phyloP scores from a whole-genome alignment of 2,888 invertebrate species.

The Folsomia manolachei region DNA sequence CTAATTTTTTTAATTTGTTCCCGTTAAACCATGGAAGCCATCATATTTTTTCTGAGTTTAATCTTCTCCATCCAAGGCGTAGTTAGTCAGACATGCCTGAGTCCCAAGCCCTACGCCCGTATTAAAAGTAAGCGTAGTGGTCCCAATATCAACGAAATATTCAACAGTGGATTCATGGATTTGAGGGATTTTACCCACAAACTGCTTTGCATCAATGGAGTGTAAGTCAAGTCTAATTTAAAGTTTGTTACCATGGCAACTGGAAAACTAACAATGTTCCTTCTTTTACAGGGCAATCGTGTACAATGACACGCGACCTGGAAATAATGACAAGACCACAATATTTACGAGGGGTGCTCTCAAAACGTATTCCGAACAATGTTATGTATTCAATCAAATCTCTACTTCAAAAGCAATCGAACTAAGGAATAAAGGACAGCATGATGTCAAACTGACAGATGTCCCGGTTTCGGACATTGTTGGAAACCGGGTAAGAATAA shows the following conservation, averaged over 20 bases:
- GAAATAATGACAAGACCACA: neutral
- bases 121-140: no score
- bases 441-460: neutral
- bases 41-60: no score
- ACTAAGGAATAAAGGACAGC: neutral
- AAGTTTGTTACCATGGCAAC: neutral
- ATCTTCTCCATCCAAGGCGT: no score
- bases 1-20: no score
- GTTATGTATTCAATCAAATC: neutral
- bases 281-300: neutral
- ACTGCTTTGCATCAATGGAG: constrained; percentile 21
- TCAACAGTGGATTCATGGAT: constrained; percentile 21
- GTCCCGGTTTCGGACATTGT: neutral
- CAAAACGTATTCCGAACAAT: neutral
- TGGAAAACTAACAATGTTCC: neutral
- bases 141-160: no score
- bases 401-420: constrained; percentile 1
- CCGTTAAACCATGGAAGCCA: no score
- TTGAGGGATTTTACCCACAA: constrained; percentile 4
- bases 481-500: neutral
- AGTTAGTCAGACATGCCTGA: no score
- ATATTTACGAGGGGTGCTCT: neutral
- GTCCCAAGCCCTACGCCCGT: no score
- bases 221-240: constrained; percentile 13
- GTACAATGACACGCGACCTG: neutral